Percentiles rank a stretch among this genome's conserved stretches.
Conservation (phyloP, 35 echinoderm and acorn worm genomes). For the Patiria miniata region DNA sequence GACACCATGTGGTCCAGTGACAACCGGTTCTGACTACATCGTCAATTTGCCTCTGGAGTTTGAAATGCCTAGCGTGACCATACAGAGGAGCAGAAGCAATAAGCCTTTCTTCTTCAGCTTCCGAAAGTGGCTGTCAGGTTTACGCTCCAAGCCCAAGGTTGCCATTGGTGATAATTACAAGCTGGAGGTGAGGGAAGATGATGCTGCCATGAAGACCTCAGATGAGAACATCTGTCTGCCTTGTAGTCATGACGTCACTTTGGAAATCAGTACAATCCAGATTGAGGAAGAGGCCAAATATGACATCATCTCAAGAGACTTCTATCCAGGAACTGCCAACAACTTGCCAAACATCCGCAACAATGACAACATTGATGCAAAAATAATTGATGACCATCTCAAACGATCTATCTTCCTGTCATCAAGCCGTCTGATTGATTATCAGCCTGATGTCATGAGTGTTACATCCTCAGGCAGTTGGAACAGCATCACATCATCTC, state of each 20-base stretch:
- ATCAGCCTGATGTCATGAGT: neutral
- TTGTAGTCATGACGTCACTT: neutral
- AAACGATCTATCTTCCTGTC: constrained; percentile 1
- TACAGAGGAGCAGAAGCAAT: neutral
- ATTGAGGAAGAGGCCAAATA: neutral
- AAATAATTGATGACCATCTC: neutral
- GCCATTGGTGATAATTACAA: neutral
- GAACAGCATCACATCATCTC: neutral
- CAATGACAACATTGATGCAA: too few species aligned
- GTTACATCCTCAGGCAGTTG: neutral
- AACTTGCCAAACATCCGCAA: neutral
- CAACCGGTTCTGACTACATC: neutral
- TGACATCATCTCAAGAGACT: neutral
- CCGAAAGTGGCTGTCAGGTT: neutral
- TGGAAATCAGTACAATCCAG: neutral
- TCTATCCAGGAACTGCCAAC: neutral
- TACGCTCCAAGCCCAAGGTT: neutral
- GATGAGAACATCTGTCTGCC: neutral
- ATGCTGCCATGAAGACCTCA: neutral
- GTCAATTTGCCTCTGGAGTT: neutral
- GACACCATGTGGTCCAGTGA: neutral
- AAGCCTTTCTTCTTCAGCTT: neutral
- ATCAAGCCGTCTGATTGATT: constrained; percentile 4
- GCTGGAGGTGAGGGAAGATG: neutral
- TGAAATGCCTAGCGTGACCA: neutral